Percentiles rank a stretch among this genome's conserved stretches.
phyloP scores from a whole-genome alignment of 1,140 invertebrate species.

The Forficula auricularia region DNA sequence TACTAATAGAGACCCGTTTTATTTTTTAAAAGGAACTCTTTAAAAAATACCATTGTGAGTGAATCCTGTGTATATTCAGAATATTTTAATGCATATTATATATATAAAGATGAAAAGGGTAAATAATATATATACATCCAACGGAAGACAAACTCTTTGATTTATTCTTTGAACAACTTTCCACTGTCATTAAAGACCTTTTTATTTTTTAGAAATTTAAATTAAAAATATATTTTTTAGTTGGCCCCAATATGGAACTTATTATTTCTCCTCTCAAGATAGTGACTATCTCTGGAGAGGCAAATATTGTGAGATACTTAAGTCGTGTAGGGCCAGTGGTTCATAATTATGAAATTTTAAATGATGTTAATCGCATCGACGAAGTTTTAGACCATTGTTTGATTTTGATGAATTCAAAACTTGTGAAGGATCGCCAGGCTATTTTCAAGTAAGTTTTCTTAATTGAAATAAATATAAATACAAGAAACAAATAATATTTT shows the following conservation, averaged over 20 bases:
- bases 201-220: slow-evolving; percentile 19
- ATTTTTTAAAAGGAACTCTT: too few species aligned
- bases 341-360: slow-evolving; percentile 22
- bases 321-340: slow-evolving; percentile 27
- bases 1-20: too few species aligned
- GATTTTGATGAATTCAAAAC: slow-evolving; percentile 27
- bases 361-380: slow-evolving; percentile 23
- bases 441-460: slow-evolving; percentile 22
- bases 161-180: too few species aligned
- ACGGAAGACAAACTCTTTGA: too few species aligned
- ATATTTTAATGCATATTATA: too few species aligned
- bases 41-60: too few species aligned
- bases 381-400: slow-evolving; percentile 41
- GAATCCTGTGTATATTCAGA: too few species aligned
- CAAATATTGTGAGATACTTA: slow-evolving; percentile 36
- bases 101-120: slow-evolving; percentile 9
- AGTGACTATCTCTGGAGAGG: slow-evolving; percentile 33
- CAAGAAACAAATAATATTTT: too few species aligned
- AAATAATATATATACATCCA: slow-evolving; percentile 12
- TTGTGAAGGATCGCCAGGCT: slow-evolving; percentile 29
- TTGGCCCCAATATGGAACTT: slow-evolving; percentile 29
- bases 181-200: slow-evolving; percentile 22
- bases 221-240: slow-evolving; percentile 26
- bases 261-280: slow-evolving; percentile 28
- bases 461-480: too few species aligned